Evolutionary conservation across 2,797 vertebrate genomes (phyloP), one percentile per base, ranked within the genome.

Genomic region (Macrochelys suwanniensis): DNA sequence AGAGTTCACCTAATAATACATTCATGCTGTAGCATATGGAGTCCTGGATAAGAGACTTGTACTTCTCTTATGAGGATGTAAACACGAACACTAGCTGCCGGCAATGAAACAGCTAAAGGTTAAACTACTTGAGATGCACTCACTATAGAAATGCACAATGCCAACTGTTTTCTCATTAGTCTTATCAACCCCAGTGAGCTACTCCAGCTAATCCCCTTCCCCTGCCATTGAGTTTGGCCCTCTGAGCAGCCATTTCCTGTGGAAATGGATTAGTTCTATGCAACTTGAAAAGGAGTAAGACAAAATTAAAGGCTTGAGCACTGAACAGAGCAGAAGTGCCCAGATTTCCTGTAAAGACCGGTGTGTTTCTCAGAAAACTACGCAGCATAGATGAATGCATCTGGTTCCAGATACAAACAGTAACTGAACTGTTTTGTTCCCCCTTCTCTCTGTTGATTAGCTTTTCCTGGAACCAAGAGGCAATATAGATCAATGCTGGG

Each of bases 71-170:
- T 50, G 78, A 89, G 90, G 42, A 83, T 51, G 88, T 25, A 84
- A 42, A 47, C 7, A 16, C 74, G 85, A 51, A 82, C 91, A 82
- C 42, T 65, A 85, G 84, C 65, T 31, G 17, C 15, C 37, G 42
- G 47, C 50, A 71, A 87, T 31, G 81, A 93, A 94, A 93, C n/a
- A 92, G 68, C 59, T 87, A 86, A 93, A 95, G 65, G 86, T 95
- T 93, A 95, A 97, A 90, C 21, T 93, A 92, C 68, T 85, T 90
- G 76, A 84, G 6, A 33, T 5, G 25, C 4, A 17, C 12, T 94
- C 80, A 93, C 94, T 83, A 15, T 71, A 80, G 85, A 94, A 84
- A 23, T 47, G 80, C 88, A 81, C 74, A 28, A 42, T 26, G 42
- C 23, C 10, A 45, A 13, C 76, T 61, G 65, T 90, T 96, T 94